Percentiles rank a stretch among this genome's conserved stretches.
Evolutionary conservation across 2,797 vertebrate genomes (phyloP).

Genomic region (Rhabdophis nuchalis): DNA sequence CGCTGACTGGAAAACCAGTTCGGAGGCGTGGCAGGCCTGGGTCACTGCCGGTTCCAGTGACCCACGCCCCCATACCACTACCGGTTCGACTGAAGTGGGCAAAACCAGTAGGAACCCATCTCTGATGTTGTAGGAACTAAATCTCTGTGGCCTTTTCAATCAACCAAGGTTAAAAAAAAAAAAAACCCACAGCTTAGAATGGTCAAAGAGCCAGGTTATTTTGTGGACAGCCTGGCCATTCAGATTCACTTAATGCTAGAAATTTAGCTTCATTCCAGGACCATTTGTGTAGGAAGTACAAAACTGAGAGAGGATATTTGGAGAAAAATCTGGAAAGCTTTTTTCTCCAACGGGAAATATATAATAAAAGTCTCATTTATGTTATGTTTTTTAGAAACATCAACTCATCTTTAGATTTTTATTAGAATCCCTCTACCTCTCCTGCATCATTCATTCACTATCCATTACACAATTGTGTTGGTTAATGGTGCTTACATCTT

Average conservation of each 20-base stretch:
- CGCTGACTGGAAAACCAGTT: too few species aligned
- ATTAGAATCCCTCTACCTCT: neutral
- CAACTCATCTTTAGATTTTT: neutral
- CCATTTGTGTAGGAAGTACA: neutral
- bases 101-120: too few species aligned
- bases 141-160: neutral
- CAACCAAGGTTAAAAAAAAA: neutral
- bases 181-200: neutral
- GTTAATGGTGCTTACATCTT: neutral
- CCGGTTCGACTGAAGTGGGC: too few species aligned
- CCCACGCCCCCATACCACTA: too few species aligned
- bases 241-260: neutral
- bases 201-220: neutral
- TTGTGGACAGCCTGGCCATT: neutral
- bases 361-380: neutral
- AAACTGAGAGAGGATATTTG: neutral
- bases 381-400: neutral
- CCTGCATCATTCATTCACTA: neutral
- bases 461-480: neutral
- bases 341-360: neutral
- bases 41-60: too few species aligned
- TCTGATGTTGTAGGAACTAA: neutral
- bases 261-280: neutral
- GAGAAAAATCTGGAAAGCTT: neutral
- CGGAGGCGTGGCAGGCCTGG: too few species aligned